A percentile compares a stretch with the other conserved stretches of the same genome.
Evolutionary conservation across 2,888 invertebrate species (phyloP).

Genomic region (Cephus rjabovi): DNA sequence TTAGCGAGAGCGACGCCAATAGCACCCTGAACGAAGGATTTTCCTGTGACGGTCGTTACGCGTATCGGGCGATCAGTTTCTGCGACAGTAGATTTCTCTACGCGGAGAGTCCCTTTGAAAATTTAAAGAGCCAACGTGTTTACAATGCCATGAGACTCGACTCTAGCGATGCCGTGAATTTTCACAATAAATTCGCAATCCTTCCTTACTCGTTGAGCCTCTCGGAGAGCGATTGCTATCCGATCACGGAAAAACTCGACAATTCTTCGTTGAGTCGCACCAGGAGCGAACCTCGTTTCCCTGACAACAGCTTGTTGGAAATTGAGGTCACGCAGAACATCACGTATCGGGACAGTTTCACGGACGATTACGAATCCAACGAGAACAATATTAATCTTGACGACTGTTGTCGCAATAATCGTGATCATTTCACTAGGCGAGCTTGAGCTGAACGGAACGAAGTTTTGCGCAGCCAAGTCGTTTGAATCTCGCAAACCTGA

Average conservation of each 20-base stretch:
- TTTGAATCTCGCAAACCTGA: too few relatives aligned
- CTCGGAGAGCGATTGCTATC: slow-evolving; percentile 44
- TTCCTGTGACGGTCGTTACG: slow-evolving; percentile 3
- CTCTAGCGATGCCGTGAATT: slow-evolving; percentile 28
- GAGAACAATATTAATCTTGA: slow-evolving; percentile 40
- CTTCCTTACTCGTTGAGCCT: slow-evolving; percentile 39
- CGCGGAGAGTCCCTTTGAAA: slow-evolving; percentile 31
- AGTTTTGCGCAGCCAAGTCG: too few relatives aligned
- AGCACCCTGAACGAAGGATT: slow-evolving; percentile 16
- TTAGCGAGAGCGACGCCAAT: slow-evolving; percentile 18
- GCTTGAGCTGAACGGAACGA: slow-evolving; percentile 10
- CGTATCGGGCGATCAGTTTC: slow-evolving; percentile 43
- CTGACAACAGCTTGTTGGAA: slow-evolving; percentile 50
- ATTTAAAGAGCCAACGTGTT: slow-evolving; percentile 41
- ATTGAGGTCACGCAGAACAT: slow-evolving; percentile 58
- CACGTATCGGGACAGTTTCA: slow-evolving; percentile 52
- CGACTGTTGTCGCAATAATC: slow-evolving; percentile 34
- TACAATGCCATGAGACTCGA: slow-evolving; percentile 31
- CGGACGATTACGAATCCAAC: slow-evolving; percentile 48
- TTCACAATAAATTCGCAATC: slow-evolving; percentile 33
- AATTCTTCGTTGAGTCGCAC: slow-evolving; percentile 49
- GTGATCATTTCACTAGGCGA: slow-evolving; percentile 27
- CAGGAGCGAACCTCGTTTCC: slow-evolving; percentile 54
- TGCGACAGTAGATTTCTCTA: slow-evolving; percentile 26
- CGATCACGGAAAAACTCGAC: slow-evolving; percentile 37